Percentiles rank a stretch among this genome's conserved stretches.
phyloP scores from a whole-genome alignment of 1,140 invertebrate genomes.

The Aphelenchoides besseyi region DNA sequence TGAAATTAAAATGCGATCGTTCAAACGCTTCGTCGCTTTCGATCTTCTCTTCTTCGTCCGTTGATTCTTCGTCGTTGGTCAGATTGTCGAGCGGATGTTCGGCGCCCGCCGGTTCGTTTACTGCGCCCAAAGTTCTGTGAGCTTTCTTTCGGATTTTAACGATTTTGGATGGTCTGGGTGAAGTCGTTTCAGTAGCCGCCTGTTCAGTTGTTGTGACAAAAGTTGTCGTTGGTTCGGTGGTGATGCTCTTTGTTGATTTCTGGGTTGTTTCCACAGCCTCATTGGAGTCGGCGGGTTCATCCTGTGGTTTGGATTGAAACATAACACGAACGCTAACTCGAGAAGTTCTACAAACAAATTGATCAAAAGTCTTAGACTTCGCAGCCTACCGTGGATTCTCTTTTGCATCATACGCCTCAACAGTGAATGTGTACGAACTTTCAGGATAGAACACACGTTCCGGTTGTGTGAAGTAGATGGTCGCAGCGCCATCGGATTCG shows the following conservation, averaged over 20 bases:
- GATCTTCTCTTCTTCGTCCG: not conserved
- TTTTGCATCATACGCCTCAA: conserved; percentile 45
- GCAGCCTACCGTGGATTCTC: conserved; percentile 37
- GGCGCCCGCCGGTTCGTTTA: not conserved
- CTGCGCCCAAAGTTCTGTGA: not conserved
- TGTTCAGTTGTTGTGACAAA: not conserved
- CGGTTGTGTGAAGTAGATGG: conserved; percentile 33
- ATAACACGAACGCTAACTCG: conserved; percentile 39
- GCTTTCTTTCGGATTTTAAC: not conserved
- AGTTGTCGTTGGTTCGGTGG: not conserved
- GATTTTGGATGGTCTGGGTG: not conserved
- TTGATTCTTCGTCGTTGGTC: no score
- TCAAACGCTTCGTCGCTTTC: conserved; percentile 21
- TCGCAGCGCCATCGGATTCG: conserved; percentile 46
- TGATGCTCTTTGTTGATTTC: not conserved
- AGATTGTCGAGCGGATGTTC: not conserved
- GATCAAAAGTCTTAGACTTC: conserved; percentile 10
- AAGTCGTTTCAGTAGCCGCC: not conserved
- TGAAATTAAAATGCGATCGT: conserved; percentile 31
- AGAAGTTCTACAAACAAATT: conserved; percentile 31
- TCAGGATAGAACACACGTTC: conserved; percentile 37
- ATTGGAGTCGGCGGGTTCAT: not conserved
- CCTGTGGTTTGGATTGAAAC: conserved; percentile 5
- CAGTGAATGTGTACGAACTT: conserved; percentile 39
- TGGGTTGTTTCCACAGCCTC: not conserved